phyloP scores from a whole-genome alignment of 2,113 vertebrate species.

The Ovibos moschatus region DNA sequence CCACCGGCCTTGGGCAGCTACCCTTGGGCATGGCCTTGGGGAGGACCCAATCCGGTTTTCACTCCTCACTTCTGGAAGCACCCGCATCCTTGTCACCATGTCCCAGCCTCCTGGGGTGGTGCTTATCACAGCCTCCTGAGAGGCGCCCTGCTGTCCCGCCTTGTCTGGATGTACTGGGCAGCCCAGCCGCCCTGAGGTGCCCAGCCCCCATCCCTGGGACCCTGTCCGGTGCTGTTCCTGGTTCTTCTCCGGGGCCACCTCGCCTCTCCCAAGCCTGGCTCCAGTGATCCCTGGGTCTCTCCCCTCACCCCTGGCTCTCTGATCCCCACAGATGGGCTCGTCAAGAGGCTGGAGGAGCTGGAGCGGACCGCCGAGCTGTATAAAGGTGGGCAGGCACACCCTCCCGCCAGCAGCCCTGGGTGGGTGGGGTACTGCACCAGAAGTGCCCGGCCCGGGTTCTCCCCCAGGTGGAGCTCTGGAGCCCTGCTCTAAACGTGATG shows the following conservation, averaged over 20 bases:
- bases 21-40: no score
- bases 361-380: conserved; percentile 97
- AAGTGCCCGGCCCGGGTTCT: accelerated
- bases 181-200: background rate
- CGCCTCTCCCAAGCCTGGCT: no score
- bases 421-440: accelerated
- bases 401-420: background rate
- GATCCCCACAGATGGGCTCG: conserved; percentile 89
- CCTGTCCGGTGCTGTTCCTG: background rate
- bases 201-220: background rate
- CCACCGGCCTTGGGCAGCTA: background rate
- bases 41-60: accelerated
- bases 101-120: background rate
- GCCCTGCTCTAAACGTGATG: background rate
- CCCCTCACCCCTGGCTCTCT: background rate
- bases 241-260: background rate
- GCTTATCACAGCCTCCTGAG: background rate
- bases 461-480: no score
- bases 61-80: background rate
- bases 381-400: conserved; percentile 84
- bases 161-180: background rate
- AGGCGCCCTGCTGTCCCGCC: background rate
- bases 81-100: accelerated
- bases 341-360: conserved; percentile 96
- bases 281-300: background rate